phyloP scores from a whole-genome alignment of 2,888 invertebrate species.

The Heliconius charithonia region DNA sequence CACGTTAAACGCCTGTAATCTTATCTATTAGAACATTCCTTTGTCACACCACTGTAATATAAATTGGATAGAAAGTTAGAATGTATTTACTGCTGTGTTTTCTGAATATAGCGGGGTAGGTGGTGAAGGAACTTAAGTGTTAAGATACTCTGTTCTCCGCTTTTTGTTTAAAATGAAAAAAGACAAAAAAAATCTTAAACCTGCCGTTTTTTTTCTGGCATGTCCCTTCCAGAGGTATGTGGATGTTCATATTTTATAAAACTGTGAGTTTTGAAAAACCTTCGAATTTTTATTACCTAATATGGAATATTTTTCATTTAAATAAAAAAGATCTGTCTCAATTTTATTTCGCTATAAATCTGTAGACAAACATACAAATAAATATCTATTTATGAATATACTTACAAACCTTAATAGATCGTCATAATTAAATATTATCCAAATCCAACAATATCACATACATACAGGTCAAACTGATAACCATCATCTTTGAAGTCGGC shows the following conservation, averaged over 20 bases:
- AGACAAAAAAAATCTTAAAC: no score
- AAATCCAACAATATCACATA: not conserved
- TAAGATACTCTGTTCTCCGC: no score
- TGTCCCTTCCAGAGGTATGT: no score
- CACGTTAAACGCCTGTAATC: conserved; percentile 39
- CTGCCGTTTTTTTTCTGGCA: no score
- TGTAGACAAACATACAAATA: not conserved
- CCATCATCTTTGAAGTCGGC: not conserved
- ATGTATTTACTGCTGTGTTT: not conserved
- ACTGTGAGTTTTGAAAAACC: not conserved
- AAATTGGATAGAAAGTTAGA: not conserved
- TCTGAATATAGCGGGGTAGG: not conserved
- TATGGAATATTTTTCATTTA: not conserved
- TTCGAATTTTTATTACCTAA: not conserved
- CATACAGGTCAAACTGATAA: not conserved
- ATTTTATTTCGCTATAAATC: not conserved
- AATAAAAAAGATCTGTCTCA: not conserved
- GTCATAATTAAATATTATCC: not conserved
- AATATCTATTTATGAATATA: no score
- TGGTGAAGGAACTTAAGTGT: no score
- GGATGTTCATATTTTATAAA: no score
- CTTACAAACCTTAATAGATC: not conserved
- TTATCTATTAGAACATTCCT: conserved; percentile 45
- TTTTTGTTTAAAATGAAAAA: no score
- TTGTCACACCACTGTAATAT: not conserved